Percentiles rank a stretch among this genome's conserved stretches.
These are phyloP conservation scores for Eospalax fontanierii DNA, from an alignment of 2,797 vertebrate genomes.

Conservation along the genomic window DNA sequence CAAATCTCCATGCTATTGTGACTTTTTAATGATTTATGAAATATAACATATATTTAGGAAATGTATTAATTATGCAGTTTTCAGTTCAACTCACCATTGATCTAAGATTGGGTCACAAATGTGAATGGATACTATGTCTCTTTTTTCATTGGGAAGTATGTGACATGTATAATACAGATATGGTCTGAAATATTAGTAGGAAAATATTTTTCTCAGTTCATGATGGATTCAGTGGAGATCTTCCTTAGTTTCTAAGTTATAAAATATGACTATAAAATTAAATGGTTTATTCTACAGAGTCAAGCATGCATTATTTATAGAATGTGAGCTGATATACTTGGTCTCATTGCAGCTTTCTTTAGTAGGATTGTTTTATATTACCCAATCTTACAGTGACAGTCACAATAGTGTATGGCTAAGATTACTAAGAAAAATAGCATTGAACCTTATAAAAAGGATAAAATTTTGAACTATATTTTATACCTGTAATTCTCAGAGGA, in stretches of 20 bases:
- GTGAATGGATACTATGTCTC: background rate
- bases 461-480: background rate
- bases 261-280: background rate
- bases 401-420: background rate
- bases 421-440: background rate
- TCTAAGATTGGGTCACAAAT: background rate
- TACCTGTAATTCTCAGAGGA: background rate
- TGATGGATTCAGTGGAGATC: background rate
- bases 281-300: background rate
- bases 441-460: conserved; percentile 2
- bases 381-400: background rate
- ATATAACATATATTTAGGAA: background rate
- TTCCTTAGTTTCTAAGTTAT: conserved; percentile 21
- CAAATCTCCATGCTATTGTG: background rate
- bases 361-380: background rate
- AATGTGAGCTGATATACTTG: background rate
- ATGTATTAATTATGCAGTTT: conserved; percentile 8
- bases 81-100: background rate
- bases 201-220: background rate
- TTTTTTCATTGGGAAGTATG: background rate
- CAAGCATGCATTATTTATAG: background rate
- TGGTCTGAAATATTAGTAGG: background rate
- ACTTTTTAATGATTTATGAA: background rate
- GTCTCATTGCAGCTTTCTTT: background rate
- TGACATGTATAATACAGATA: background rate